Base-by-base conservation (phyloP, 2,797 vertebrate genomes). In the Halcyon badia region DNA sequence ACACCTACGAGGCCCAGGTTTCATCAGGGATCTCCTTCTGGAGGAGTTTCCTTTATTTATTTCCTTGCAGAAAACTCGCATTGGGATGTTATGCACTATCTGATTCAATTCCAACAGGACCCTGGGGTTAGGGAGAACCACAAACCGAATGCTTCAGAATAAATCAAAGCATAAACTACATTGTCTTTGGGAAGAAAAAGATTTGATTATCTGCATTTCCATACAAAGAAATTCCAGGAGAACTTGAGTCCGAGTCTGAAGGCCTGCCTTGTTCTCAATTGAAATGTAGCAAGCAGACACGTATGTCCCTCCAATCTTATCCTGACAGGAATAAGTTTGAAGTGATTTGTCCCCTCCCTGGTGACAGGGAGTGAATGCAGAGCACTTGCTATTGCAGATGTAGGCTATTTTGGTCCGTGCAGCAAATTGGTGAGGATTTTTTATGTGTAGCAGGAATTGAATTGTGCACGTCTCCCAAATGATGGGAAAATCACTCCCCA, bases 131-230 rank as follows among this genome's bases (percentile, higher is more conserved):
- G 21, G 33, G n/a, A 83, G 76, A 91, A 83, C 79, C 61, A 81
- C 48, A 87, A 89, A 90, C 86, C 21, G 0, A 94, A 89, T 75
- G 65, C 57, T 75, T 78, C 85, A 86, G 85, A 94, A 96, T 78
- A 95, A 93, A 97, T 94, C 88, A 96, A 90, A 93, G 77, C 90
- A 96, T 93, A 94, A 95, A 96, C 94, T 64, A 28, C 92, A 92
- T 78, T 92, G 92, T 96, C 70, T 95, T 90, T 77, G 83, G 48
- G 64, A 88, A 88, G 87, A 71, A 89, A 65, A 87, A 93, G 37
- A 95, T 96, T 80, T 90, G 68, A 96, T 97, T 96, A 95, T 77
- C 90, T 30, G 4, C 52, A 77, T 96, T 96, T 92, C 83, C 28
- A 6, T 83, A 87, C 12, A 19, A 92, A 93, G 83, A 90, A 97